Conservation (phyloP, 53 echinoderm and acorn worm genomes). For the Actinopyga echinites region DNA sequence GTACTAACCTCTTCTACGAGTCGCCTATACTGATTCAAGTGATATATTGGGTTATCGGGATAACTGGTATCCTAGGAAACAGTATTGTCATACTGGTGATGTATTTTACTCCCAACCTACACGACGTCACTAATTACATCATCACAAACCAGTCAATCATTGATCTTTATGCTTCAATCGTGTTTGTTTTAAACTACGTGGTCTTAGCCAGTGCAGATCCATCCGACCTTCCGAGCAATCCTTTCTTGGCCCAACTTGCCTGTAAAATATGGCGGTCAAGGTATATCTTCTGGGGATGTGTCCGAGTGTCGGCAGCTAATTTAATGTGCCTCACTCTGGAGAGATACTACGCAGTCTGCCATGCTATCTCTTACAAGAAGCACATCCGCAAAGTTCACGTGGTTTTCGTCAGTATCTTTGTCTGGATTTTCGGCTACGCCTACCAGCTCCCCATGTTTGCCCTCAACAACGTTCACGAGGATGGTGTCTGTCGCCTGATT, state of each 20-base stretch:
- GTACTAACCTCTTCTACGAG: conserved; percentile 14
- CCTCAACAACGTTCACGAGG: conserved; percentile 20
- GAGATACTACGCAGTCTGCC: conserved; percentile 50
- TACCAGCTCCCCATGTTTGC: conserved; percentile 49
- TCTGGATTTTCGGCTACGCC: conserved; percentile 44
- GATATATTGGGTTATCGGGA: conserved; percentile 45
- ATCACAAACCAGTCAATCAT: conserved; percentile 56
- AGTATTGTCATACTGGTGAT: conserved; percentile 49
- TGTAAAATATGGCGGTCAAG: conserved; percentile 55
- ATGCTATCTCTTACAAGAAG: conserved; percentile 39
- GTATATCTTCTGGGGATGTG: conserved; percentile 51
- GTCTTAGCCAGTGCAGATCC: conserved; percentile 6
- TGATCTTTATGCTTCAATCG: conserved; percentile 47
- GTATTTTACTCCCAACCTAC: conserved; percentile 10
- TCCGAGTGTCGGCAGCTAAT: conserved; percentile 46
- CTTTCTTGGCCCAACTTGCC: background rate
- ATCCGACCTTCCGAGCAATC: conserved; percentile 16
- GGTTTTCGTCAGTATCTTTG: conserved; percentile 8
- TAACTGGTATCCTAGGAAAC: conserved; percentile 53
- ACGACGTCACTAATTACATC: conserved; percentile 53
- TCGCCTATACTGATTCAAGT: background rate
- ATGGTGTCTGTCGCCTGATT: conserved; percentile 50
- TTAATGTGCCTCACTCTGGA: conserved; percentile 48
- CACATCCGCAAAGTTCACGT: conserved; percentile 1
- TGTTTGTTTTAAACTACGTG: conserved; percentile 38